Conservation (phyloP, 1,140 invertebrate genomes). For the Drosophila trapezifrons region DNA sequence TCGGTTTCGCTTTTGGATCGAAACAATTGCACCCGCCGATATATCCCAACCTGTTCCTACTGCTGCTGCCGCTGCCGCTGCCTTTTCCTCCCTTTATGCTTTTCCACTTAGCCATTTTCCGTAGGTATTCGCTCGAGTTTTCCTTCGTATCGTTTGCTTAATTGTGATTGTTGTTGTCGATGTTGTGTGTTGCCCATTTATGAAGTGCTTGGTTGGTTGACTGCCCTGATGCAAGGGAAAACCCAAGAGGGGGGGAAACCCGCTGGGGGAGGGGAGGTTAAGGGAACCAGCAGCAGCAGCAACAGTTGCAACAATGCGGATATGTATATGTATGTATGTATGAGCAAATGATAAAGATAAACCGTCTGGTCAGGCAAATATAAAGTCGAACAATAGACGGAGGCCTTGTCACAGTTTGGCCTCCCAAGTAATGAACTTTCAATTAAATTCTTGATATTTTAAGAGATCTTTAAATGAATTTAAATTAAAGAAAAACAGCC, state of each 20-base stretch:
- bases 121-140: conserved; percentile 17
- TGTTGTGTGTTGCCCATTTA: conserved; percentile 66
- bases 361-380: conserved; percentile 51
- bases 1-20: conserved; percentile 8
- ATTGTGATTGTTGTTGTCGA: conserved; percentile 58
- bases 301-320: conserved; percentile 57
- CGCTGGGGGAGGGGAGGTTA: not conserved
- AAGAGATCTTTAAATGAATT: no score
- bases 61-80: conserved; percentile 6
- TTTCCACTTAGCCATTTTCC: conserved; percentile 54
- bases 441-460: not conserved
- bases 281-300: conserved; percentile 21
- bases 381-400: conserved; percentile 30
- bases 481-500: no score
- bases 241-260: not conserved
- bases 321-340: conserved; percentile 19
- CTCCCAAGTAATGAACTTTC: not conserved
- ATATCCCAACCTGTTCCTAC: not conserved
- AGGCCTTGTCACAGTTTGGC: conserved; percentile 25
- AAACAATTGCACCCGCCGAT: conserved; percentile 44
- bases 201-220: conserved; percentile 63
- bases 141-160: conserved; percentile 61
- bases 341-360: conserved; percentile 56
- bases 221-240: conserved; percentile 62
- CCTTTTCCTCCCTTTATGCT: conserved; percentile 6